Evolutionary conservation across 1,140 invertebrate species (phyloP), one percentile per base, ranked within the genome.

Genomic region (Cepaea nemoralis): DNA sequence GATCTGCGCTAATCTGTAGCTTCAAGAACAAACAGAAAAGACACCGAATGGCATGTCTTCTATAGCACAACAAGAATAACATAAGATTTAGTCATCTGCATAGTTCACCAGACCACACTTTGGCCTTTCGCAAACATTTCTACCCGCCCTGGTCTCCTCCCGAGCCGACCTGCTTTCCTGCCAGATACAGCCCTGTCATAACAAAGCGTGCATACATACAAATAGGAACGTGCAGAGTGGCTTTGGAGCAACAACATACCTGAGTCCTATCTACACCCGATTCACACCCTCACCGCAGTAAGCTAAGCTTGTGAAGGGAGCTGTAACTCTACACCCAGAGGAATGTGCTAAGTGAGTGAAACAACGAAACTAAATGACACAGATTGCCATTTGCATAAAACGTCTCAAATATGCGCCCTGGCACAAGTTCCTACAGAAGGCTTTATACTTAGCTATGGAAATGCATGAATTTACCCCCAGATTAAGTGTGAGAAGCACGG

Each of bases 381-480:
- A 59, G 55, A 59, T 59, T 59, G 14, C 55, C 16, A 63, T 63
- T 63, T 63, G 27, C 59, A 63, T 63, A 63, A 63, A 63, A 63
- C 59, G n/a, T 63, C 27, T 63, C 59, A 55, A 55, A 55, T 55
- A 55, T 55, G 22, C 22, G 50, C n/a, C 50, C 50, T 55, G 50
- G 19, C 3, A 19, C 50, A 22, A 55, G 3, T 27, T 1, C 3
- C 33, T 27, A 5, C 27, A 14, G 27, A 63, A 63, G n/a, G 27
- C 19, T 27, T 63, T 8, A 63, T 63, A 63, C 59, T 63, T 63
- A 63, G 59, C 59, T 31, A 63, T 63, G 59, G 59, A 63, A 63
- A 63, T 63, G 59, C 59, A 63, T 63, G 59, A 63, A 63, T 63
- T 63, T 63, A 63, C 59, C 27, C n/a, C 59, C 59, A 63, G 59